Conservation (phyloP, 2,113 vertebrate species). For the Gymnorhina tibicen region DNA sequence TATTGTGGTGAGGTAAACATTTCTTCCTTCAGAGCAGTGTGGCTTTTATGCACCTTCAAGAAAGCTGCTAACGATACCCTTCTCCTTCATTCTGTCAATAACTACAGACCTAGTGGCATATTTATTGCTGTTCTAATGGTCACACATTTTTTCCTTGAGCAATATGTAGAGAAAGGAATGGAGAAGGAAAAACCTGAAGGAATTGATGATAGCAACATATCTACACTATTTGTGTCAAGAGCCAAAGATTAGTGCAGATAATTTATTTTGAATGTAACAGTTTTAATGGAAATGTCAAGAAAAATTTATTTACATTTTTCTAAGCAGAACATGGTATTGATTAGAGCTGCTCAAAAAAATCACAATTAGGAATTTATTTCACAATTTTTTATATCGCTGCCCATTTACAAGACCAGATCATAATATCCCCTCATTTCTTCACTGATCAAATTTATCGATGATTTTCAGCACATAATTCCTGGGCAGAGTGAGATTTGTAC, state of each 20-base stretch:
- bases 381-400: conserved; percentile 15
- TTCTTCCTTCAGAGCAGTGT: neutral
- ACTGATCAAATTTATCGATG: conserved; percentile 2
- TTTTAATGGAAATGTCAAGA: conserved; percentile 31
- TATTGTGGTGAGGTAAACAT: conserved; percentile 25
- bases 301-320: conserved; percentile 28
- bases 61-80: neutral
- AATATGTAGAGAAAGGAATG: neutral
- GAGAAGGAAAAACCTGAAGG: neutral
- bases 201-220: neutral
- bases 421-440: neutral
- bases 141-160: neutral
- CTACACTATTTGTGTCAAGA: neutral
- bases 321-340: neutral
- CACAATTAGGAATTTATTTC: conserved; percentile 44
- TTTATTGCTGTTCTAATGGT: neutral
- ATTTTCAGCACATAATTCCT: neutral
- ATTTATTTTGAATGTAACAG: conserved; percentile 1
- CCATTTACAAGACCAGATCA: conserved; percentile 2
- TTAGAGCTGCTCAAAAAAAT: neutral
- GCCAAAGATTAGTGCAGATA: neutral
- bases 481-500: neutral
- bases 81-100: neutral
- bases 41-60: neutral
- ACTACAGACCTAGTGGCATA: neutral